Percentiles rank a stretch among this genome's conserved stretches.
These are phyloP conservation scores for Dendropsophus ebraccatus DNA, from an alignment of 2,113 vertebrate species.

Conservation along the genomic window DNA sequence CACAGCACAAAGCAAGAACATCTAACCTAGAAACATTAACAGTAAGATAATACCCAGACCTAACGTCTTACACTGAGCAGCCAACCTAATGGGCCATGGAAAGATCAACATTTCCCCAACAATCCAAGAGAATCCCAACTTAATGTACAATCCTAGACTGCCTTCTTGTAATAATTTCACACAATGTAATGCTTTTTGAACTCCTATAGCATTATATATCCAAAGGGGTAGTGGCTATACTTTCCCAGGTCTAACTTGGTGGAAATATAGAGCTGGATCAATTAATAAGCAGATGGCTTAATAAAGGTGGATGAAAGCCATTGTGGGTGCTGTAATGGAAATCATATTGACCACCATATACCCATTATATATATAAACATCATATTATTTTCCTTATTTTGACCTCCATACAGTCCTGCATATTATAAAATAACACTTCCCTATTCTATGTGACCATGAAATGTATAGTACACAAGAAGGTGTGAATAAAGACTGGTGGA, in stretches of 20 bases:
- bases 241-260: neutral
- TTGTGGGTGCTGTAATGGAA: neutral
- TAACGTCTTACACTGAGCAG: neutral
- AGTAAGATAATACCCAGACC: neutral
- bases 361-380: neutral
- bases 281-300: neutral
- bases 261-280: neutral
- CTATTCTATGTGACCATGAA: neutral
- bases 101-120: neutral
- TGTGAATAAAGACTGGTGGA: neutral
- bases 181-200: neutral
- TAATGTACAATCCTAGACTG: neutral
- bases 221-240: neutral
- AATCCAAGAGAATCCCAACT: neutral
- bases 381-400: neutral
- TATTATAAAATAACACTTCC: too few species aligned
- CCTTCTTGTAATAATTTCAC: neutral
- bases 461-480: neutral
- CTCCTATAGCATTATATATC: neutral
- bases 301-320: neutral
- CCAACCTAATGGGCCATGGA: slow-evolving; percentile 2
- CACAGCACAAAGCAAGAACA: neutral
- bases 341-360: neutral
- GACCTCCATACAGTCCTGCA: neutral
- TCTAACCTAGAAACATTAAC: neutral